Evolutionary conservation across 2,797 vertebrate genomes (phyloP).

Genomic region (Pogoniulus pusillus): DNA sequence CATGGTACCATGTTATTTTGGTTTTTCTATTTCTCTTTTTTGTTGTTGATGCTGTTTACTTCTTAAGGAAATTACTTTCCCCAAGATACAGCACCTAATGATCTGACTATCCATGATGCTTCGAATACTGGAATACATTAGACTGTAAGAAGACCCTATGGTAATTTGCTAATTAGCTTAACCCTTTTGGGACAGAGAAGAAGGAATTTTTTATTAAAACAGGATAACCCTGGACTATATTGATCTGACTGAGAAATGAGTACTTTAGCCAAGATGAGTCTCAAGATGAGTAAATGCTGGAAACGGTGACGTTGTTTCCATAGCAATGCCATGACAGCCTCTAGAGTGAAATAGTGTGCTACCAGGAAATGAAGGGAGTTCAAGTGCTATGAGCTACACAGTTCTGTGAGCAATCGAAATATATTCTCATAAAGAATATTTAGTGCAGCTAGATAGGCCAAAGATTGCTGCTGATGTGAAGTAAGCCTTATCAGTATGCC

Average conservation of each 20-base stretch:
- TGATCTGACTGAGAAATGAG: constrained; percentile 49
- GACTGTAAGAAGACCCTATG: constrained; percentile 4
- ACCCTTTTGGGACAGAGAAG: background rate
- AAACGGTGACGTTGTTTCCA: constrained; percentile 60
- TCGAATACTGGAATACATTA: constrained; percentile 27
- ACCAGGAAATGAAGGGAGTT: constrained; percentile 61
- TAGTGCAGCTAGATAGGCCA: constrained; percentile 41
- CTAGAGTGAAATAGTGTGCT: constrained; percentile 40
- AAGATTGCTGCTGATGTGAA: constrained; percentile 49
- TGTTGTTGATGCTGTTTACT: background rate
- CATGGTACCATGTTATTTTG: background rate
- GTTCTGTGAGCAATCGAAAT: constrained; percentile 57
- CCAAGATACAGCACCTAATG: background rate
- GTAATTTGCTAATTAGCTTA: constrained; percentile 61
- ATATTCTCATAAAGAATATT: constrained; percentile 63
- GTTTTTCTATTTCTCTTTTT: background rate
- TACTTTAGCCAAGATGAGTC: constrained; percentile 53
- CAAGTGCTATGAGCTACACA: constrained; percentile 51
- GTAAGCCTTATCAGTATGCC: constrained; percentile 46
- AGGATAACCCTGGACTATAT: constrained; percentile 53
- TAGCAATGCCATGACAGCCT: constrained; percentile 63
- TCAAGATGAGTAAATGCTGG: constrained; percentile 35
- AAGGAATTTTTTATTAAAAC: constrained; percentile 65
- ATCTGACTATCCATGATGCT: background rate
- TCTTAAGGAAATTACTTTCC: background rate